A percentile compares a stretch with the other conserved stretches of the same genome.
These are phyloP conservation scores for Desmophyllum pertusum DNA, from an alignment of 92 coral and sea anemone genomes.

Conservation along the genomic window DNA sequence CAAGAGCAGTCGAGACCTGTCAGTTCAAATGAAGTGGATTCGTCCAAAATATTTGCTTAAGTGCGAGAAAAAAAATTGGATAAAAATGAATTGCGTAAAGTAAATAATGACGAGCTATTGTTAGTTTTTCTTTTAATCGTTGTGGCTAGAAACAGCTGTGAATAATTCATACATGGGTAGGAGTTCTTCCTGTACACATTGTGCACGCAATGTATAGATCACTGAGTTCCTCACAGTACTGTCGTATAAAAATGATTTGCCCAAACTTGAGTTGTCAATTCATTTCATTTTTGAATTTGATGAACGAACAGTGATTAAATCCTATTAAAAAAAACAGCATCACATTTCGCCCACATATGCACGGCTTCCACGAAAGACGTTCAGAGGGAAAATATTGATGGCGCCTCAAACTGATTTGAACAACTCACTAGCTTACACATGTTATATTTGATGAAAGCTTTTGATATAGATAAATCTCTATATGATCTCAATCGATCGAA, in stretches of 20 bases:
- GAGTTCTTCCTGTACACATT: background rate
- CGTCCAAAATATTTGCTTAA: constrained; percentile 4
- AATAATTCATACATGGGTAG: constrained; percentile 38
- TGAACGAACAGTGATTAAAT: background rate
- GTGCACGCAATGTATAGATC: constrained; percentile 49
- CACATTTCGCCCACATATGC: background rate
- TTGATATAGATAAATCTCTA: background rate
- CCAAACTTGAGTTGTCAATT: constrained; percentile 9
- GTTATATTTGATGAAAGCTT: background rate
- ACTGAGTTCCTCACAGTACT: too few species aligned
- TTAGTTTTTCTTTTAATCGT: constrained; percentile 17
- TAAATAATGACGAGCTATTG: constrained; percentile 33
- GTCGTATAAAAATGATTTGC: background rate
- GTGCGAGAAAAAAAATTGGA: background rate
- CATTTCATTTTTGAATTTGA: background rate
- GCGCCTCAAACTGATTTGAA: background rate
- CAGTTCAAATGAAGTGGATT: background rate
- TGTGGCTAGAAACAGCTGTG: constrained; percentile 51
- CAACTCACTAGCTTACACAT: background rate
- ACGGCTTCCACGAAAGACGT: background rate
- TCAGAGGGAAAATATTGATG: background rate
- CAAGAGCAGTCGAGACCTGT: background rate
- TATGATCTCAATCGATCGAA: background rate
- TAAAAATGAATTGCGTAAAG: constrained; percentile 7
- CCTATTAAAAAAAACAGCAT: constrained; percentile 10